These are phyloP conservation scores for Kryptopterus vitreolus DNA, from an alignment of 2,797 vertebrate species.

Conservation along the genomic window DNA sequence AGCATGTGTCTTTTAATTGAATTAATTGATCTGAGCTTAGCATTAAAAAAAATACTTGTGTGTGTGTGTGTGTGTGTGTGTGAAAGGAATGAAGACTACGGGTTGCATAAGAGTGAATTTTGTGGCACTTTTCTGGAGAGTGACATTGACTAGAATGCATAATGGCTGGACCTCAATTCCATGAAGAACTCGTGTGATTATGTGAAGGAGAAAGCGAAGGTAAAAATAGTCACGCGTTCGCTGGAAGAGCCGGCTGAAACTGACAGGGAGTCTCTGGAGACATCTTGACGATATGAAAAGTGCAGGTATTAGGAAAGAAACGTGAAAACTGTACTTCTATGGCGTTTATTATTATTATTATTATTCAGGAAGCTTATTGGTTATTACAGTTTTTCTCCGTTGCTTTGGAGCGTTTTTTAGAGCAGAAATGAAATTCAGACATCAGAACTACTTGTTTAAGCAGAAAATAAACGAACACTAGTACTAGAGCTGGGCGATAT, in stretches of 20 bases:
- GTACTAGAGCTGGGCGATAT: too few relatives aligned
- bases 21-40: not conserved
- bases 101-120: not conserved
- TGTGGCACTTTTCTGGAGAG: not conserved
- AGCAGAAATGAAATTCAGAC: too few relatives aligned
- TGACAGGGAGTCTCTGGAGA: not conserved
- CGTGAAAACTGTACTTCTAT: too few relatives aligned
- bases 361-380: not conserved
- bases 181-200: conserved; percentile 4
- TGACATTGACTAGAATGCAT: not conserved
- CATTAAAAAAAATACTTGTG: too few relatives aligned
- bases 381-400: too few relatives aligned
- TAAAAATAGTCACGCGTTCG: not conserved
- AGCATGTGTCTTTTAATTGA: not conserved
- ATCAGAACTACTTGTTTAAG: too few relatives aligned
- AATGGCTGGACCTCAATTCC: conserved; percentile 2
- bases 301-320: not conserved
- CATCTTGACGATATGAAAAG: not conserved
- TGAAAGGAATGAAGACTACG: not conserved
- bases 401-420: too few relatives aligned
- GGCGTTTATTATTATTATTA: too few relatives aligned
- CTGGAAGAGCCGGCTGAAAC: not conserved
- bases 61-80: too few relatives aligned
- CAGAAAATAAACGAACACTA: too few relatives aligned
- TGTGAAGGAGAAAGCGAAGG: conserved; percentile 2